These are phyloP conservation scores for Sapayoa aenigma DNA, from an alignment of 2,113 vertebrate species.

Conservation along the genomic window DNA sequence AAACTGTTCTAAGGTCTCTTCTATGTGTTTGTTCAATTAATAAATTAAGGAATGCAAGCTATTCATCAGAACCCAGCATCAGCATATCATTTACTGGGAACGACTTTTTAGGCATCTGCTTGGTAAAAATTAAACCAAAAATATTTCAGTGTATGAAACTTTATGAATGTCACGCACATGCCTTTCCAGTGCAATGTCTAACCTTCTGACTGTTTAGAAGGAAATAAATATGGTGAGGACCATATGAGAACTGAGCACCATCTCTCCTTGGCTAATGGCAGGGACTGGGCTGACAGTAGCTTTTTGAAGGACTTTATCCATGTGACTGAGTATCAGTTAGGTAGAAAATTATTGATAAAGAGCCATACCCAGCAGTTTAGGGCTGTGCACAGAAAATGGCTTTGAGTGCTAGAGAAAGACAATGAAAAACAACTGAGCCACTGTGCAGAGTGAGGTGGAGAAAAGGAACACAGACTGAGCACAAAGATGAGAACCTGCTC, in stretches of 20 bases:
- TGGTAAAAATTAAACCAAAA: background rate
- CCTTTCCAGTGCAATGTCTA: background rate
- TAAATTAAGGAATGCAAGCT: background rate
- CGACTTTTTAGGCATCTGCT: background rate
- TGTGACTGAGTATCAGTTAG: background rate
- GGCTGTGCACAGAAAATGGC: background rate
- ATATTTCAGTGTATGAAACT: background rate
- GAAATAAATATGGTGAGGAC: background rate
- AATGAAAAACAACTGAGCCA: background rate
- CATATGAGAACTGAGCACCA: background rate
- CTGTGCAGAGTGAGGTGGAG: background rate
- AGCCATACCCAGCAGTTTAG: background rate
- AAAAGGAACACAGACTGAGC: background rate
- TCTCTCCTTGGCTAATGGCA: background rate
- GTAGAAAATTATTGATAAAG: background rate
- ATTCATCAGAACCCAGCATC: background rate
- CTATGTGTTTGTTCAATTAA: background rate
- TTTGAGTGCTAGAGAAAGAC: background rate
- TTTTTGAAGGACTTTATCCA: background rate
- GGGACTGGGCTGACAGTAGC: background rate
- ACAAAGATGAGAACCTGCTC: background rate
- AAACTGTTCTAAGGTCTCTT: background rate
- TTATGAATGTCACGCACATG: background rate
- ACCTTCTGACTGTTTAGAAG: background rate
- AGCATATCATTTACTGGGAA: background rate